These are phyloP conservation scores for Arrhamphus sclerolepis DNA, from an alignment of 2,797 vertebrate genomes.

Conservation along the genomic window DNA sequence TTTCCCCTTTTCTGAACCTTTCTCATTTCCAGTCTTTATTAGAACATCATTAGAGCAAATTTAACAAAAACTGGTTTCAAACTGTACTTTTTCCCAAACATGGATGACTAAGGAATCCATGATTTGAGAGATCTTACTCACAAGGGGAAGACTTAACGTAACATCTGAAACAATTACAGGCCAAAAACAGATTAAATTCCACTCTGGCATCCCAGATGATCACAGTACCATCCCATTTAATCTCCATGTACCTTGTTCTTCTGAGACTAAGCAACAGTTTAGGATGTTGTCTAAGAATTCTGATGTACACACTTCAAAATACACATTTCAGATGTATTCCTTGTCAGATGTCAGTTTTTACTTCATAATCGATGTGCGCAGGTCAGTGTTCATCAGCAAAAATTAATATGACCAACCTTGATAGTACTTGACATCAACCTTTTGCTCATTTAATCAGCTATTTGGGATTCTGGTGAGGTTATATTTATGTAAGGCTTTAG, in stretches of 20 bases:
- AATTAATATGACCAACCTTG: constrained; percentile 40
- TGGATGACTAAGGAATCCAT: no score
- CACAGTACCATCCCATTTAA: not conserved
- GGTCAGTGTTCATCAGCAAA: constrained; percentile 44
- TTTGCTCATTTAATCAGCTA: constrained; percentile 40
- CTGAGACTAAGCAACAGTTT: constrained; percentile 38
- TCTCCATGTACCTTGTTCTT: constrained; percentile 42
- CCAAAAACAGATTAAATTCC: no score
- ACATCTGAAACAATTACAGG: no score
- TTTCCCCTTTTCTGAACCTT: no score
- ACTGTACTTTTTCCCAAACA: no score
- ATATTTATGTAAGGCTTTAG: constrained; percentile 7
- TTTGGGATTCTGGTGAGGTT: constrained; percentile 28
- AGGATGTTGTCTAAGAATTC: constrained; percentile 28
- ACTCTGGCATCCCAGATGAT: no score
- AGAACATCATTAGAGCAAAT: no score
- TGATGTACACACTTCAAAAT: constrained; percentile 60
- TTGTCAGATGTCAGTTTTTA: constrained; percentile 56
- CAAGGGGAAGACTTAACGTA: no score
- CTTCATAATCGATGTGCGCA: constrained; percentile 57
- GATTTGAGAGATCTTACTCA: no score
- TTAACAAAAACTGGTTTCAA: no score
- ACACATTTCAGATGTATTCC: constrained; percentile 60
- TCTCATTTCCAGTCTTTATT: no score
- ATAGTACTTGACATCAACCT: constrained; percentile 34